A percentile compares a stretch with the other conserved stretches of the same genome.
Evolutionary conservation across 1,140 invertebrate species (phyloP).

Genomic region (Tetramorium simillimum): DNA sequence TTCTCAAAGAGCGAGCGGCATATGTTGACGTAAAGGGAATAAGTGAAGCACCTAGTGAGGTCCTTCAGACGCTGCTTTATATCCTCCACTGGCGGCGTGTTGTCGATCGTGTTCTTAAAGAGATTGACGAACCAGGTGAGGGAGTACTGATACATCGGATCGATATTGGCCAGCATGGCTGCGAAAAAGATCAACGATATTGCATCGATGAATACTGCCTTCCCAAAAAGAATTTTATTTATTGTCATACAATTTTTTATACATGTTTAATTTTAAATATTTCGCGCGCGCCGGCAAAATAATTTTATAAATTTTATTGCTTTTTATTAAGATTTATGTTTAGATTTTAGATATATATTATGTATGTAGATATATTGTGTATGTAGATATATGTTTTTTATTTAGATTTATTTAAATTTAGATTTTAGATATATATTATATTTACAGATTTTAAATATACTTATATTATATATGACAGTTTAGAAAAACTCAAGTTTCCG

Average conservation of each 20-base stretch:
- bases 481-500: not conserved
- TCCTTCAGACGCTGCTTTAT: slow-evolving; percentile 90
- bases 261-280: not conserved
- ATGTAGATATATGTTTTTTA: no score
- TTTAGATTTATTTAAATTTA: not conserved
- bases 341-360: no score
- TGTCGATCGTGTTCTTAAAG: slow-evolving; percentile 95
- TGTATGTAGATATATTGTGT: no score
- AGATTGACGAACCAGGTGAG: slow-evolving; percentile 97
- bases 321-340: no score
- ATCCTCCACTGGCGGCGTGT: slow-evolving; percentile 94
- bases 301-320: not conserved
- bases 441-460: not conserved
- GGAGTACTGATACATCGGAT: slow-evolving; percentile 99
- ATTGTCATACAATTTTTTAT: not conserved
- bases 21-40: slow-evolving; percentile 96
- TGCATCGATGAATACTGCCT: not conserved
- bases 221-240: not conserved
- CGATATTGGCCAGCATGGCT: slow-evolving; percentile 95
- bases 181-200: slow-evolving; percentile 32
- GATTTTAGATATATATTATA: not conserved
- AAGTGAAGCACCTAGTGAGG: slow-evolving; percentile 94
- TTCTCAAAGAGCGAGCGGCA: slow-evolving; percentile 98
- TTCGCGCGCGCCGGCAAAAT: no score
- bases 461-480: not conserved